Percentiles rank a stretch among this genome's conserved stretches.
Evolutionary conservation across 2,888 invertebrate species (phyloP).

Genomic region (Microctonus aethiopoides): DNA sequence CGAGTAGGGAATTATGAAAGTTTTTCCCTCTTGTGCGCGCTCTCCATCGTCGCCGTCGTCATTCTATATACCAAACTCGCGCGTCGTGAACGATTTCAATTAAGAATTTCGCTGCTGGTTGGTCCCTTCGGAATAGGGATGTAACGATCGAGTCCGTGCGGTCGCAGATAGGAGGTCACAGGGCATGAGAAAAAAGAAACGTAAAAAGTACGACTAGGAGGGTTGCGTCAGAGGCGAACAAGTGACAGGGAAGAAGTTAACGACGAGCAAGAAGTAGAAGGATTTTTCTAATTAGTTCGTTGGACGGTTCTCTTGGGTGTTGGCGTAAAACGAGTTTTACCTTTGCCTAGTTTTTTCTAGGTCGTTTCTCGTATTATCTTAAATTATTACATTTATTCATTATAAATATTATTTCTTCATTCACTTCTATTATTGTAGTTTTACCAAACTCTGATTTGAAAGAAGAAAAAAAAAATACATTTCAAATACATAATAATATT

Average conservation of each 20-base stretch:
- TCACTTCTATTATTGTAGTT: no score
- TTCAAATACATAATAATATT: no score
- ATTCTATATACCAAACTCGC: slow-evolving; percentile 9
- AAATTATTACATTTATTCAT: neutral
- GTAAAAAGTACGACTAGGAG: slow-evolving; percentile 3
- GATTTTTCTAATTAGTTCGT: slow-evolving; percentile 30
- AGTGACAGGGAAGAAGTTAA: slow-evolving; percentile 6
- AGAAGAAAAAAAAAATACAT: no score
- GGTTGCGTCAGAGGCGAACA: neutral
- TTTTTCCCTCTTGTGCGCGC: slow-evolving; percentile 29
- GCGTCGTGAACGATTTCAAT: slow-evolving; percentile 57
- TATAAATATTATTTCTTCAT: no score
- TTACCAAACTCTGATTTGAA: no score
- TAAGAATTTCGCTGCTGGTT: slow-evolving; percentile 56
- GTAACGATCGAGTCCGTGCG: slow-evolving; percentile 33
- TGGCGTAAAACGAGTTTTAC: neutral
- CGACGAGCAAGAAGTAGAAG: slow-evolving; percentile 11
- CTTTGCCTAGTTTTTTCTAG: slow-evolving; percentile 3
- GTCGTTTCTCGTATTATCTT: neutral
- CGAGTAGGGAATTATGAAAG: slow-evolving; percentile 58
- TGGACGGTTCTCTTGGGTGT: neutral
- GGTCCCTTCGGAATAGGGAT: slow-evolving; percentile 17
- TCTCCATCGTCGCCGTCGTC: slow-evolving; percentile 11
- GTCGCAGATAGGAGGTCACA: slow-evolving; percentile 24
- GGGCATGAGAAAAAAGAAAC: neutral